phyloP scores from a whole-genome alignment of 2,113 vertebrate genomes.

The Chloebia gouldiae region DNA sequence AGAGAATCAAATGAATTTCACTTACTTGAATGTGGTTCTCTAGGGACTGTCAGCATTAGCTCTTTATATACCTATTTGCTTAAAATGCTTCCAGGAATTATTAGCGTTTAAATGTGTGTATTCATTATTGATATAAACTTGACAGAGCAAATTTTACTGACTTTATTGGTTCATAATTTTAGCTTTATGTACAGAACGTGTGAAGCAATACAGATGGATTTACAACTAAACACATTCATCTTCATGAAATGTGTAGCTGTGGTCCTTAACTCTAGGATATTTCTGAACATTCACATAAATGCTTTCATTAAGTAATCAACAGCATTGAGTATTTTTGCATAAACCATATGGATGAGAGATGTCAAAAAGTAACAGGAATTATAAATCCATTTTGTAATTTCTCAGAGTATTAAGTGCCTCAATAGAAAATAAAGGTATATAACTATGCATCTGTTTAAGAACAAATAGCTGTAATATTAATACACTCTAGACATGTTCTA shows the following conservation, averaged over 20 bases:
- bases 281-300: neutral
- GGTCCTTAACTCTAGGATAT: neutral
- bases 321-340: neutral
- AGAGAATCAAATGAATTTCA: neutral
- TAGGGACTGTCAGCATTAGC: neutral
- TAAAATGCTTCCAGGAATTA: neutral
- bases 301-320: constrained; percentile 4
- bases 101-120: neutral
- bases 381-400: neutral
- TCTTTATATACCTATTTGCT: neutral
- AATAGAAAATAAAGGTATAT: neutral
- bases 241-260: neutral
- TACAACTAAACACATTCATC: neutral
- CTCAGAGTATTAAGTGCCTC: neutral
- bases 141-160: neutral
- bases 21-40: neutral
- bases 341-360: neutral
- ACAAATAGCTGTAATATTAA: neutral
- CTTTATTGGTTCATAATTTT: neutral
- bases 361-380: neutral
- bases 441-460: neutral
- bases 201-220: neutral
- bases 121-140: neutral
- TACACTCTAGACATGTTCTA: neutral
- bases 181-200: neutral